phyloP scores from a whole-genome alignment of 2,113 vertebrate species.

The Nothobranchius kuhntae region DNA sequence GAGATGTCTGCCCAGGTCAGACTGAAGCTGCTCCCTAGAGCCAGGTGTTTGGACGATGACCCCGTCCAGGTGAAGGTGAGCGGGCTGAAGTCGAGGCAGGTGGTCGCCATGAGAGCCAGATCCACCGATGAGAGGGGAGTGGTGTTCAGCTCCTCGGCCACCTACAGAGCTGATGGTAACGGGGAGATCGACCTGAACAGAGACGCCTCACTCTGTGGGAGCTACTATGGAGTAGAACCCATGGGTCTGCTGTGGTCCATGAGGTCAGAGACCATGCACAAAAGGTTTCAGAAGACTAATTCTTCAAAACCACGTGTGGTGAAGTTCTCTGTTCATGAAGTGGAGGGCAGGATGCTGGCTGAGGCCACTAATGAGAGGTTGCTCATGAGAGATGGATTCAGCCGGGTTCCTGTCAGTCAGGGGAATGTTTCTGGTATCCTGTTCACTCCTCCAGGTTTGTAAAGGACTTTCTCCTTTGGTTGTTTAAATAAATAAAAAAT shows the following conservation, averaged over 20 bases:
- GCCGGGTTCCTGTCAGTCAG: conserved; percentile 20
- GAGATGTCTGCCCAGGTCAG: conserved; percentile 17
- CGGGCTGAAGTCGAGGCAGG: conserved; percentile 51
- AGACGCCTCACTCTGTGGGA: conserved; percentile 52
- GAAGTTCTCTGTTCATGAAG: conserved; percentile 51
- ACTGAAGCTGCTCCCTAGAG: conserved; percentile 54
- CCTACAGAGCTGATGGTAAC: conserved; percentile 40
- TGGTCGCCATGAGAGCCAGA: conserved; percentile 56
- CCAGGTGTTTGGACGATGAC: conserved; percentile 57
- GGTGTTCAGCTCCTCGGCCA: conserved; percentile 43
- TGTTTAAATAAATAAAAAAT: no score
- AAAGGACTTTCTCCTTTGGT: no score
- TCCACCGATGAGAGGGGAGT: conserved; percentile 17
- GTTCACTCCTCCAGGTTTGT: conserved; percentile 58
- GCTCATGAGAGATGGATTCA: conserved; percentile 46
- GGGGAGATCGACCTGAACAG: conserved; percentile 50
- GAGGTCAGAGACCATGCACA: conserved; percentile 12
- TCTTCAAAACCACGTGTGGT: conserved; percentile 39
- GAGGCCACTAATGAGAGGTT: conserved; percentile 51
- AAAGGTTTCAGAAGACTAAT: conserved; percentile 1
- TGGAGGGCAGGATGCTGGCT: conserved; percentile 21
- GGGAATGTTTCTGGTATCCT: conserved; percentile 42
- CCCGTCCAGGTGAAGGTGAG: conserved; percentile 48
- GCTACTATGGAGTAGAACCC: conserved; percentile 50
- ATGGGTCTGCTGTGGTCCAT: conserved; percentile 65